These are phyloP conservation scores for Melieria crassipennis DNA, from an alignment of 2,888 invertebrate species.

Conservation along the genomic window DNA sequence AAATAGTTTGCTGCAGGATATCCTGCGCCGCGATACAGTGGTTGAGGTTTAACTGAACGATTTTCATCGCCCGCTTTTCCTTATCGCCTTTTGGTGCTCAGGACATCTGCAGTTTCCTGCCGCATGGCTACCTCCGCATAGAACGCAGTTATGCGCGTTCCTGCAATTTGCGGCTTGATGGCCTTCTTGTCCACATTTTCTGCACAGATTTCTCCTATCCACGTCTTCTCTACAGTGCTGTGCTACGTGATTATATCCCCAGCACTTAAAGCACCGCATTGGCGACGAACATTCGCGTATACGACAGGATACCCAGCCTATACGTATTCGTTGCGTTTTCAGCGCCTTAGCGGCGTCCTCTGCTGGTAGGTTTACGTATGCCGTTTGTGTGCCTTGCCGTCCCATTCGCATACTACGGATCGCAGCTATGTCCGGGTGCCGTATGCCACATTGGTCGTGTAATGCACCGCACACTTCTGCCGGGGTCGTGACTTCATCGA, in stretches of 20 bases:
- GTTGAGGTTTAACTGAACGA: background rate
- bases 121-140: background rate
- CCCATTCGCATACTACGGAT: too few species aligned
- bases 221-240: too few species aligned
- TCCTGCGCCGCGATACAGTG: background rate
- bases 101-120: background rate
- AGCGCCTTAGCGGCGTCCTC: background rate
- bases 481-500: background rate
- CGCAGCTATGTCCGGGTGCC: background rate
- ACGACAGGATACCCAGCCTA: too few species aligned
- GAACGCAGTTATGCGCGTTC: background rate
- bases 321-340: background rate
- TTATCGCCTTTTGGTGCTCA: background rate
- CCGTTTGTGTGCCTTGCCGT: background rate
- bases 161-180: background rate
- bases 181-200: conserved; percentile 2
- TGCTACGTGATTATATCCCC: too few species aligned
- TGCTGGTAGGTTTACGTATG: background rate
- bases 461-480: background rate
- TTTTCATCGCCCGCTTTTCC: conserved; percentile 5
- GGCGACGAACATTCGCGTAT: too few species aligned
- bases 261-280: too few species aligned
- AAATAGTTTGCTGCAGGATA: background rate
- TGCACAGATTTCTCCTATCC: too few species aligned
- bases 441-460: background rate